Evolutionary conservation across 2,888 invertebrate species (phyloP), one percentile per base, ranked within the genome.

Genomic region (Aphodius sticticus): DNA sequence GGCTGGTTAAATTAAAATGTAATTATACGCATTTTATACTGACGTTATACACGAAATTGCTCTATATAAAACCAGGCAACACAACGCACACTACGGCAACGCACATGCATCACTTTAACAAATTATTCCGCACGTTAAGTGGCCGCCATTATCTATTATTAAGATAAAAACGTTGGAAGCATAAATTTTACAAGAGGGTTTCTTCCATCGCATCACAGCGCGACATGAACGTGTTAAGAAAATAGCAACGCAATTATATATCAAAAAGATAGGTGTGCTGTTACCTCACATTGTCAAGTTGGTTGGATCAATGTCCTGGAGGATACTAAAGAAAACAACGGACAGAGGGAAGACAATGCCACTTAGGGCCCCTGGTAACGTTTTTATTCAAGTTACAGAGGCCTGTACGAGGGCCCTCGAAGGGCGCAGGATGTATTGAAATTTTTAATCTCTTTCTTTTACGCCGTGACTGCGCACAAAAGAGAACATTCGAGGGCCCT

Each of bases 371-470:
- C 53, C 53, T 53, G 53, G 53, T 53, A 53, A 53, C 53, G 12
- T 53, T 53, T 53, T 53, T 12, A 53, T 53, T 53, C 53, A 53
- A 7, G 53, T 5, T 53, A 53, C 53, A 53, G 53, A 53, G 53
- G 53, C 53, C 53, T 53, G 53, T 12, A 9, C 9, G 12, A 53
- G 53, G 74, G 36, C 36, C 37, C 74, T 74, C n/a, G 12, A 37
- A 35, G 35, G 37, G 74, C 35, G 37, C 74, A 37, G 74, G 36
- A 74, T 37, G 74, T 74, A 74, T 74, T 74, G 74, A 74, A 74
- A 74, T 36, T 74, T 74, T 74, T 74, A 74, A 74, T 74, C 74
- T 74, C 37, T 74, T 74, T 74, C 74, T 74, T 74, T 74, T 35
- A 37, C 74, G 74, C 74, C 36, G 35, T 37, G 37, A 36, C 37